Percentiles rank a stretch among this genome's conserved stretches.
phyloP scores from a whole-genome alignment of 1,140 invertebrate species.

The Drosophila ohnishii region DNA sequence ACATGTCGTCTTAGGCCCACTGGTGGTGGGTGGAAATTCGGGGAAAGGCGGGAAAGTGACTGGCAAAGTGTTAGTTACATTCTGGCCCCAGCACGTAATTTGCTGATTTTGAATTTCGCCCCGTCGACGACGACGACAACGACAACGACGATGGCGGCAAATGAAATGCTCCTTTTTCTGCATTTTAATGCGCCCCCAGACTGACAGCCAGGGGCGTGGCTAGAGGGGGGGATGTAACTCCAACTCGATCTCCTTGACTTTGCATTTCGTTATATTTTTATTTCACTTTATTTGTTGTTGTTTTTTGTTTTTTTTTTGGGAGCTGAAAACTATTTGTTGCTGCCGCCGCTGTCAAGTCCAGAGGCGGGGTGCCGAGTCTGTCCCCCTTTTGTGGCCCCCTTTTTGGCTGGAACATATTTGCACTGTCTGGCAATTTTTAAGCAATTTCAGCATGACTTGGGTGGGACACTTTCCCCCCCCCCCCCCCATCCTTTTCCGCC shows the following conservation, averaged over 20 bases:
- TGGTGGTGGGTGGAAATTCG: neutral
- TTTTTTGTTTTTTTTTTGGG: conserved; percentile 26
- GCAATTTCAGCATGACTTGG: conserved; percentile 77
- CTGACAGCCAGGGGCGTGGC: conserved; percentile 60
- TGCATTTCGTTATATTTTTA: conserved; percentile 54
- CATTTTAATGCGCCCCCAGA: conserved; percentile 76
- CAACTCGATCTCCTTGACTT: conserved; percentile 40
- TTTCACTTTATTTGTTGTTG: conserved; percentile 11
- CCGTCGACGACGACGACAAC: conserved; percentile 31
- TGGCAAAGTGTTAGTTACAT: conserved; percentile 77
- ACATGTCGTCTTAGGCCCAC: conserved; percentile 73
- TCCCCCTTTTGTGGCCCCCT: neutral
- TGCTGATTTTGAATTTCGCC: conserved; percentile 79
- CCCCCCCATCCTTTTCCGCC: neutral
- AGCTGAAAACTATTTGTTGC: conserved; percentile 75
- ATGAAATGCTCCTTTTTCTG: conserved; percentile 75
- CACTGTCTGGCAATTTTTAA: conserved; percentile 80
- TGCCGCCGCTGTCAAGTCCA: conserved; percentile 69
- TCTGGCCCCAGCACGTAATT: conserved; percentile 73
- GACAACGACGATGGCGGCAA: conserved; percentile 48
- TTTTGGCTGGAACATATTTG: conserved; percentile 71
- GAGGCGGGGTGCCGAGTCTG: neutral
- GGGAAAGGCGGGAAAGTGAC: conserved; percentile 11
- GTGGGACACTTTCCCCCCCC: conserved; percentile 29
- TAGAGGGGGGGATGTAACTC: neutral